Conservation (phyloP, 2,113 vertebrate species). For the Entomyzon cyanotis region DNA sequence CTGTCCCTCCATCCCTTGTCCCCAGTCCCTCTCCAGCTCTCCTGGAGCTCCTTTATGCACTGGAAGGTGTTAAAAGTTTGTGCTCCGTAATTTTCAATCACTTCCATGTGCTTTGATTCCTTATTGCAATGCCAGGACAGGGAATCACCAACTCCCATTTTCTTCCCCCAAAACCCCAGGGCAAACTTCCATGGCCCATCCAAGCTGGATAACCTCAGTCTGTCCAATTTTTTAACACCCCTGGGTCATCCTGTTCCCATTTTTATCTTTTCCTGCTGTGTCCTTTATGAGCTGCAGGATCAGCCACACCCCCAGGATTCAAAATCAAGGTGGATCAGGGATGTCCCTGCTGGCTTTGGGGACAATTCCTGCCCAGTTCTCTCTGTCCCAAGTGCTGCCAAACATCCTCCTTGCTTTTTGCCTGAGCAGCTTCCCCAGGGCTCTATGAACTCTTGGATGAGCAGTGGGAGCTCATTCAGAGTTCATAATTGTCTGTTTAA, state of each 20-base stretch:
- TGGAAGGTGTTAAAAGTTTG: not conserved
- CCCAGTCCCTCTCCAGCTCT: not conserved
- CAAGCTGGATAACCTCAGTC: not conserved
- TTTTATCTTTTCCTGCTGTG: not conserved
- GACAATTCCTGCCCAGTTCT: not conserved
- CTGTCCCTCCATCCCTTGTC: not conserved
- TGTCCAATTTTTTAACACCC: not conserved
- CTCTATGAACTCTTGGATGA: not conserved
- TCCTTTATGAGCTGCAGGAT: not conserved
- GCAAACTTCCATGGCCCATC: not conserved
- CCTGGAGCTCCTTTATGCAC: not conserved
- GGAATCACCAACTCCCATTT: not conserved
- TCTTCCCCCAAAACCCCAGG: not conserved
- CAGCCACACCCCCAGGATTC: not conserved
- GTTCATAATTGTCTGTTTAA: not conserved
- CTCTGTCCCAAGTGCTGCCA: accelerated
- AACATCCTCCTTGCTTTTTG: not conserved
- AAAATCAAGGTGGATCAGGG: accelerated
- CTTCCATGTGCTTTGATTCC: not conserved
- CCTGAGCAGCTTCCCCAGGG: not conserved
- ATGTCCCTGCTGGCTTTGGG: not conserved
- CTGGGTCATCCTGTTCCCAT: not conserved
- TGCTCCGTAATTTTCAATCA: not conserved
- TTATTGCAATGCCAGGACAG: not conserved
- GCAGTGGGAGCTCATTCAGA: not conserved